Percentiles rank a stretch among this genome's conserved stretches.
Evolutionary conservation across 2,113 vertebrate genomes (phyloP).

Genomic region (Perca flavescens): DNA sequence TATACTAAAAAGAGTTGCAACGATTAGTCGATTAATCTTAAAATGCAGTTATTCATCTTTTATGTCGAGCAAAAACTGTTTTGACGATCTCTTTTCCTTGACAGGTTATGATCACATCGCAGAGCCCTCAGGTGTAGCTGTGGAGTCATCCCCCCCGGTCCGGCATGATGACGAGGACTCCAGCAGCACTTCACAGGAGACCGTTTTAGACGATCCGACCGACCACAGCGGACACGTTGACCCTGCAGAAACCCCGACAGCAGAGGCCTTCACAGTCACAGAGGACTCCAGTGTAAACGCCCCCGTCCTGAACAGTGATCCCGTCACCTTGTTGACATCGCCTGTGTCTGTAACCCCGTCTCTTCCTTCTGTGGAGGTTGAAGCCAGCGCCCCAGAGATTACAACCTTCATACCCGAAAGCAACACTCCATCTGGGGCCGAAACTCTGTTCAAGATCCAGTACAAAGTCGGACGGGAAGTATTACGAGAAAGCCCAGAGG

Average conservation of each 20-base stretch:
- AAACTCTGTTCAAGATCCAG: slow-evolving; percentile 38
- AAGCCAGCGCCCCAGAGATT: slow-evolving; percentile 46
- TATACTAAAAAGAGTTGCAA: too few relatives aligned
- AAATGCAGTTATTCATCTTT: too few relatives aligned
- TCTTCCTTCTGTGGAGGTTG: slow-evolving; percentile 44
- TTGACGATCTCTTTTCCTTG: not conserved
- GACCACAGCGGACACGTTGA: slow-evolving; percentile 39
- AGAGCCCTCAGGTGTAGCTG: slow-evolving; percentile 15
- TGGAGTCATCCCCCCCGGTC: not conserved
- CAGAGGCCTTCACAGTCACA: slow-evolving; percentile 21
- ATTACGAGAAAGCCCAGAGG: slow-evolving; percentile 39
- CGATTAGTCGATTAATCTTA: too few relatives aligned
- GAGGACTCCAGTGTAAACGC: slow-evolving; percentile 19
- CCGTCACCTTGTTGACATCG: slow-evolving; percentile 48
- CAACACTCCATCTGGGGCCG: slow-evolving; percentile 31
- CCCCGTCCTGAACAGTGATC: not conserved
- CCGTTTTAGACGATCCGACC: slow-evolving; percentile 11
- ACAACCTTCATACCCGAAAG: slow-evolving; percentile 47
- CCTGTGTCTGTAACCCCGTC: slow-evolving; percentile 33
- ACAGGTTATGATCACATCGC: slow-evolving; percentile 63
- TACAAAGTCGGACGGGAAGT: slow-evolving; percentile 51
- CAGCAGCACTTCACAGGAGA: slow-evolving; percentile 31
- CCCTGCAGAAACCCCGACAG: slow-evolving; percentile 14
- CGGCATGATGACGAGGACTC: slow-evolving; percentile 16
- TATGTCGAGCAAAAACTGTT: too few relatives aligned